A percentile compares a stretch with the other conserved stretches of the same genome.
These are phyloP conservation scores for Nasonia vitripennis DNA, from an alignment of 1,140 invertebrate genomes.

Conservation along the genomic window DNA sequence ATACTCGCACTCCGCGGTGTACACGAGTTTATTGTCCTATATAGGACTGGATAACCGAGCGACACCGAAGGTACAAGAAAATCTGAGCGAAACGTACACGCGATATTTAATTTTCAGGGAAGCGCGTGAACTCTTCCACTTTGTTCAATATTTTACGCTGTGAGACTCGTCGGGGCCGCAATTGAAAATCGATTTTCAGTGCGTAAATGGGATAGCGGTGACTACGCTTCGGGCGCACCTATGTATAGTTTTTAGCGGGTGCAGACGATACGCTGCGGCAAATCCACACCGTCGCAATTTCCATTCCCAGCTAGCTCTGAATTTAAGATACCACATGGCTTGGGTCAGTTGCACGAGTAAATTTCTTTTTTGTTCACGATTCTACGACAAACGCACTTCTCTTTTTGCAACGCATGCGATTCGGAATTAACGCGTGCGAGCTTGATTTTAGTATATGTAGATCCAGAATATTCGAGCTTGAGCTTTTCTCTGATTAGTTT, in stretches of 20 bases:
- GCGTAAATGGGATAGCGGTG: slow-evolving; percentile 25
- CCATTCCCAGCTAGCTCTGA: background rate
- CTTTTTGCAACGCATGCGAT: too few relatives aligned
- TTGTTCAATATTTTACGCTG: slow-evolving; percentile 38
- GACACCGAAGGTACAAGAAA: too few relatives aligned
- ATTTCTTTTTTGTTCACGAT: too few relatives aligned
- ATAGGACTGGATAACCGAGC: background rate
- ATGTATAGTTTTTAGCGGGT: background rate
- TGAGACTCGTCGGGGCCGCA: background rate
- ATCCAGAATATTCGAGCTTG: too few relatives aligned
- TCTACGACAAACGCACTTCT: too few relatives aligned
- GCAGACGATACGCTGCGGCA: background rate
- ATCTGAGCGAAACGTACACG: too few relatives aligned
- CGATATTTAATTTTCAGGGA: too few relatives aligned
- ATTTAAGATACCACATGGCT: background rate
- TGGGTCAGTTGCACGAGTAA: background rate
- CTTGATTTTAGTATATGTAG: too few relatives aligned
- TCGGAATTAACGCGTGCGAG: too few relatives aligned
- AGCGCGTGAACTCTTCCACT: background rate
- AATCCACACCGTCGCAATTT: background rate
- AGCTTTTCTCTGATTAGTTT: background rate
- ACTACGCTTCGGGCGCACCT: background rate
- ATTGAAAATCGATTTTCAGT: slow-evolving; percentile 41
- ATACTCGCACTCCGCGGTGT: too few relatives aligned
- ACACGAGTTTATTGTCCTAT: too few relatives aligned